These are phyloP conservation scores for Erynnis tages DNA, from an alignment of 2,888 invertebrate genomes.

Conservation along the genomic window DNA sequence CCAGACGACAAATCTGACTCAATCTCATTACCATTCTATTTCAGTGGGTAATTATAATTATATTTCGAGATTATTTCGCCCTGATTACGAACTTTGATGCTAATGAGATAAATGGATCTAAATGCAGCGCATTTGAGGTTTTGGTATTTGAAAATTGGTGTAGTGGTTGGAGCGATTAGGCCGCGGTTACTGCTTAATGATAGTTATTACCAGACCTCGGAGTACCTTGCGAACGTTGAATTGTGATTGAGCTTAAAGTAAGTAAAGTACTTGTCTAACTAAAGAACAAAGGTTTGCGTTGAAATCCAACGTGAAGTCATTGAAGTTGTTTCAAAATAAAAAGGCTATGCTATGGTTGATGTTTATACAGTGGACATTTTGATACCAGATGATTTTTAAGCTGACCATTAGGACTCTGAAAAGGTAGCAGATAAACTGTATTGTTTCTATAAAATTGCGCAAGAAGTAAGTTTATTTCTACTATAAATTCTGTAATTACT, in stretches of 20 bases:
- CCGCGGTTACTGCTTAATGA: constrained; percentile 39
- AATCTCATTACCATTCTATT: constrained; percentile 16
- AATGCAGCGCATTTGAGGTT: constrained; percentile 37
- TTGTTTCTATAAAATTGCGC: no score
- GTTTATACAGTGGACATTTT: no score
- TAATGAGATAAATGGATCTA: constrained; percentile 18
- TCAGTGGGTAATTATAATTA: constrained; percentile 18
- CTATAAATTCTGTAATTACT: no score
- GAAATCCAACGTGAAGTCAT: no score
- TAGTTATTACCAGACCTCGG: constrained; percentile 38
- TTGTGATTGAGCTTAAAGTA: constrained; percentile 25
- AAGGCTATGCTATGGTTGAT: no score
- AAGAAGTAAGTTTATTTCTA: no score
- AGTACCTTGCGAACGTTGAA: constrained; percentile 29
- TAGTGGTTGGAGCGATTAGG: constrained; percentile 32
- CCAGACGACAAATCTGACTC: neutral
- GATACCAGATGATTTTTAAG: no score
- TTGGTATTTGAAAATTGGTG: constrained; percentile 39
- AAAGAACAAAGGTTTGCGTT: no score
- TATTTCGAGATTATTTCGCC: constrained; percentile 18
- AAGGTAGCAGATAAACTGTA: no score
- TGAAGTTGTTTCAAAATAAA: no score
- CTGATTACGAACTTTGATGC: constrained; percentile 17
- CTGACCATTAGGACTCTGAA: no score
- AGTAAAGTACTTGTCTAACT: no score